Conservation (phyloP, 2,888 invertebrate genomes). For the Dendrolimus houi region DNA sequence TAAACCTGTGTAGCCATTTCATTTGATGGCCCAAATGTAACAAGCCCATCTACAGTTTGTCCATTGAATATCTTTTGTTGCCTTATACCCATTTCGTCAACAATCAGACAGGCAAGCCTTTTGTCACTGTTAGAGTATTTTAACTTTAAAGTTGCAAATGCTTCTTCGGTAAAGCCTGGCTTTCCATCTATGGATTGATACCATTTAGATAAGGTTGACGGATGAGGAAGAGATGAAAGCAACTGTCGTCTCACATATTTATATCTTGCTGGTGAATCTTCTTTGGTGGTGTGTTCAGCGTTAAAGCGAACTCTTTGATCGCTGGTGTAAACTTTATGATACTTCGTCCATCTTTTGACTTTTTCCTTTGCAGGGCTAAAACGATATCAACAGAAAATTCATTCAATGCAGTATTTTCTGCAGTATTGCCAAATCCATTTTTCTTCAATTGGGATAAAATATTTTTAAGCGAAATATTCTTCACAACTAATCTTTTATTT, state of each 20-base stretch:
- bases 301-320: not conserved
- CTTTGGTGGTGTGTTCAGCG: not conserved
- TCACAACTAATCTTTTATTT: constrained; percentile 1
- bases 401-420: not conserved
- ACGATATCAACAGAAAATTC: not conserved
- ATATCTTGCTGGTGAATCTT: constrained; percentile 10
- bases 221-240: constrained; percentile 21
- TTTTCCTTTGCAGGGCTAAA: not conserved
- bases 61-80: constrained; percentile 9
- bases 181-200: constrained; percentile 20
- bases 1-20: constrained; percentile 3
- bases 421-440: not conserved
- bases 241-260: constrained; percentile 27
- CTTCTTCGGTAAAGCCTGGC: constrained; percentile 26
- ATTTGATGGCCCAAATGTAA: not conserved
- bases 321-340: not conserved
- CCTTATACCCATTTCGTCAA: constrained; percentile 12
- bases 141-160: constrained; percentile 14
- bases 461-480: constrained; percentile 4
- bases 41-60: not conserved
- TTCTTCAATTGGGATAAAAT: constrained; percentile 3
- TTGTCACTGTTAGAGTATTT: constrained; percentile 4
- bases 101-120: constrained; percentile 8
- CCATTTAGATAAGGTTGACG: constrained; percentile 28
- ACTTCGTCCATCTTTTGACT: not conserved